phyloP scores from a whole-genome alignment of 2,113 vertebrate species.

The Coregonus clupeaformis region DNA sequence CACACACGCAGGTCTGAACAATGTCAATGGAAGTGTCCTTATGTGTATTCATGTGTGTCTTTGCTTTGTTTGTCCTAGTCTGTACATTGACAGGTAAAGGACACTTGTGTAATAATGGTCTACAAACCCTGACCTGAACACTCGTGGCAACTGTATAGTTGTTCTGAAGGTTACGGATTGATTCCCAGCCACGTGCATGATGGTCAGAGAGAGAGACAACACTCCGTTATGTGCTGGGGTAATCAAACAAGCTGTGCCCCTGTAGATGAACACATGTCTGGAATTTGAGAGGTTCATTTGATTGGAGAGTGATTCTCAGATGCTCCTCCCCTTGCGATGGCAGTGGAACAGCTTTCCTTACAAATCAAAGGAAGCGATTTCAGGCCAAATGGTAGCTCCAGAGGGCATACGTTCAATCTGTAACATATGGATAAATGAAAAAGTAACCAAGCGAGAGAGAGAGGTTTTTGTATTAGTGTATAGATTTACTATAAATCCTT shows the following conservation, averaged over 20 bases:
- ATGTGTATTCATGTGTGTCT: neutral
- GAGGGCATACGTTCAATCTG: conserved; percentile 12
- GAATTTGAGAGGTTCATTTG: conserved; percentile 53
- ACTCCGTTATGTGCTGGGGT: conserved; percentile 50
- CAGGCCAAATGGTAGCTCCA: conserved; percentile 31
- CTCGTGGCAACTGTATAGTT: conserved; percentile 28
- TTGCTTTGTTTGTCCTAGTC: neutral
- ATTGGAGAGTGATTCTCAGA: conserved; percentile 54
- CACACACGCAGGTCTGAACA: conserved; percentile 1
- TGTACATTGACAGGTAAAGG: neutral
- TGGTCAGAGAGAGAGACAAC: conserved; percentile 48
- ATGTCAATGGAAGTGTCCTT: neutral
- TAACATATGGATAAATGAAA: conserved; percentile 2
- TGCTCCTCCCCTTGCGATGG: conserved; percentile 27
- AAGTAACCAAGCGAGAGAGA: too few species aligned
- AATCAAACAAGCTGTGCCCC: conserved; percentile 56
- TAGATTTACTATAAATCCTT: too few species aligned
- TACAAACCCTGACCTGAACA: neutral
- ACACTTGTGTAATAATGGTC: neutral
- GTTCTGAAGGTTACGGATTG: conserved; percentile 41
- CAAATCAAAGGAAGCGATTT: conserved; percentile 7
- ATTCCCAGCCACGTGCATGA: conserved; percentile 51
- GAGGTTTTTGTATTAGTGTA: too few species aligned
- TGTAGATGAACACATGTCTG: conserved; percentile 52
- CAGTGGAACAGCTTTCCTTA: conserved; percentile 26